A percentile compares a stretch with the other conserved stretches of the same genome.
phyloP scores from a whole-genome alignment of 2,113 vertebrate species.

The Pholis gunnellus region DNA sequence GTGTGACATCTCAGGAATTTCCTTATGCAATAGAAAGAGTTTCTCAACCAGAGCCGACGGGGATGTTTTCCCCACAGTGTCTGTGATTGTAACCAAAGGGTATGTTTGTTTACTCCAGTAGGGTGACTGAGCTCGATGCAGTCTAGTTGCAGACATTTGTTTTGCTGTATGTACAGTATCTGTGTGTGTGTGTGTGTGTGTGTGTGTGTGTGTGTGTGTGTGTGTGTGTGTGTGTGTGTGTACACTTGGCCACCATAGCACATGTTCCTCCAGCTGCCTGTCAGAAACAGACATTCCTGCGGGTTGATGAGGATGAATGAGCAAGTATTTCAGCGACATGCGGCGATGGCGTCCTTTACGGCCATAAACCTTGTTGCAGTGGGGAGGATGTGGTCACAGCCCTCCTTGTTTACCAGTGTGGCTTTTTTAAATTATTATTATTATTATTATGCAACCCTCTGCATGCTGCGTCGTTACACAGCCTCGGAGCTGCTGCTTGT shows the following conservation, averaged over 20 bases:
- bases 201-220: background rate
- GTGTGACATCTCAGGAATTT: slow-evolving; percentile 48
- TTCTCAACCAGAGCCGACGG: slow-evolving; percentile 13
- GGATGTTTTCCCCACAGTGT: background rate
- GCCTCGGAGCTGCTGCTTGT: slow-evolving; percentile 31
- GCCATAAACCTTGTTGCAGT: slow-evolving; percentile 21
- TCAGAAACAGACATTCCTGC: slow-evolving; percentile 38
- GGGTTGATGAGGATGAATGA: slow-evolving; percentile 16
- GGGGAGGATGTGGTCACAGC: slow-evolving; percentile 33
- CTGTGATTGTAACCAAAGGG: slow-evolving; percentile 12
- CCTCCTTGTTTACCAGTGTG: slow-evolving; percentile 56
- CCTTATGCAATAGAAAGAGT: slow-evolving; percentile 10
- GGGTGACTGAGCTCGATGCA: background rate
- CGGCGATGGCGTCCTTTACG: background rate
- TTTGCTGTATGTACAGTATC: background rate
- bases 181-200: slow-evolving; percentile 14
- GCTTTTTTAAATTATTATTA: background rate
- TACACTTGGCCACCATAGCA: background rate
- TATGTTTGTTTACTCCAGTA: background rate
- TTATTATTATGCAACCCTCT: slow-evolving; percentile 47
- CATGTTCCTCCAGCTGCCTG: slow-evolving; percentile 15
- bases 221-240: background rate
- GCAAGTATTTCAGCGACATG: slow-evolving; percentile 1
- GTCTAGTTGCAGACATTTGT: slow-evolving; percentile 4
- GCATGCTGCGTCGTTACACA: slow-evolving; percentile 9